Conservation (phyloP, 2,797 vertebrate species). For the Dicrostonyx torquatus region DNA sequence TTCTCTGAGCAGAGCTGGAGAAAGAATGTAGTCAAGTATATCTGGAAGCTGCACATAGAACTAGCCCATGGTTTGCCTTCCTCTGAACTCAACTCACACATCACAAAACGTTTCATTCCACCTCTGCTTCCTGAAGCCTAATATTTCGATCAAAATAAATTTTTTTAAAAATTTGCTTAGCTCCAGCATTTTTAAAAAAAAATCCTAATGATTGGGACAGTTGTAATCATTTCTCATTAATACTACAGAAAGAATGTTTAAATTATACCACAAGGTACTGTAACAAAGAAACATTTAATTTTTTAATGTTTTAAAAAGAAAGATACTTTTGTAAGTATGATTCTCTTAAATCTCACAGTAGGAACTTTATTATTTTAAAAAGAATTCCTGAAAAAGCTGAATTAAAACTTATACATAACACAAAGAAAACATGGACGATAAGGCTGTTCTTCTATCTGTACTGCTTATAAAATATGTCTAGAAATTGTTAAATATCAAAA, state of each 20-base stretch:
- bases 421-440: not conserved
- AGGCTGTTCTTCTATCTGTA: not conserved
- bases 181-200: not conserved
- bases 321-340: constrained; percentile 73
- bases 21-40: not conserved
- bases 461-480: constrained; percentile 21
- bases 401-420: constrained; percentile 62
- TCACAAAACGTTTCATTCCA: not conserved
- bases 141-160: constrained; percentile 49
- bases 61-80: not conserved
- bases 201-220: constrained; percentile 52
- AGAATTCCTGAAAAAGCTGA: constrained; percentile 72
- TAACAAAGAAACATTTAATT: constrained; percentile 80
- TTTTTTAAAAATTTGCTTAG: constrained; percentile 56
- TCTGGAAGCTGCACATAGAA: not conserved
- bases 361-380: constrained; percentile 58
- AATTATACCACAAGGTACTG: constrained; percentile 68
- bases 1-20: not conserved
- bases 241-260: constrained; percentile 72
- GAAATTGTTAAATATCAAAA: not conserved
- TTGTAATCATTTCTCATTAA: constrained; percentile 71
- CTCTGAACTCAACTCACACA: not conserved
- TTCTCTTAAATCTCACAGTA: constrained; percentile 71
- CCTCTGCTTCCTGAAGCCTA: not conserved
- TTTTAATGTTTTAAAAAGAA: too few species aligned